Evolutionary conservation across 2,113 vertebrate species (phyloP), one percentile per base, ranked within the genome.

Genomic region (Cavia porcellus): DNA sequence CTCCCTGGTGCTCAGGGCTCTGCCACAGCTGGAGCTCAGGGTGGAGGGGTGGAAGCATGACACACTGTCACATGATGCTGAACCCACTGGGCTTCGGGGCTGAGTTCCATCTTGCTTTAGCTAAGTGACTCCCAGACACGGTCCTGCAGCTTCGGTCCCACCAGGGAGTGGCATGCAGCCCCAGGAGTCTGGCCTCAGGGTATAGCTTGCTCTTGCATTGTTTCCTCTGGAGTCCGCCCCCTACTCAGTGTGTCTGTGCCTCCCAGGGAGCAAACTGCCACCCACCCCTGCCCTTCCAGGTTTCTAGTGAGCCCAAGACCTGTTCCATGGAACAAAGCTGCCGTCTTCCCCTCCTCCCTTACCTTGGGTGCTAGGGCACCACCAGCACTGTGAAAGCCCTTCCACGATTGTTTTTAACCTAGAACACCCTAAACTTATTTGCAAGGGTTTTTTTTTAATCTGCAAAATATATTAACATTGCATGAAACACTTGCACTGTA

Each of bases 401-500:
- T 55, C 42, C 0, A 0, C 1, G 45, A 74, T 15, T 4, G 10
- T 38, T 30, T 28, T 42, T 20, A 66, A 50, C 28, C 7, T 25
- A 47, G n/a, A 28, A 2, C 7, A 35, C 20, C 24, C 47, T 10
- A 30, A 47, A 8, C 32, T 61, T 32, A 55, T 35, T 50, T 9
- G 25, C 2, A 1, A 0, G 4, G 14, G 14, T 0, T 32, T 13
- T 66, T 35, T 64, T 57, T 20, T 7, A 42, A 11, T 75, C 14
- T 35, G 50, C 28, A 74, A 84, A 91, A 74, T 25, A 4, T 1
- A 38, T 30, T 55, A 10, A 42, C 57, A 64, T 96, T 96, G 66
- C 47, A 42, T 5, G 22, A 28, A 62, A 87, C 20, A 62, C 25
- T 13, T 66, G 55, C 28, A 52, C 4, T 75, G 38, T 87, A 22